Evolutionary conservation across 2,888 invertebrate species (phyloP), one percentile per base, ranked within the genome.

Genomic region (Nephrotoma guestfalica): DNA sequence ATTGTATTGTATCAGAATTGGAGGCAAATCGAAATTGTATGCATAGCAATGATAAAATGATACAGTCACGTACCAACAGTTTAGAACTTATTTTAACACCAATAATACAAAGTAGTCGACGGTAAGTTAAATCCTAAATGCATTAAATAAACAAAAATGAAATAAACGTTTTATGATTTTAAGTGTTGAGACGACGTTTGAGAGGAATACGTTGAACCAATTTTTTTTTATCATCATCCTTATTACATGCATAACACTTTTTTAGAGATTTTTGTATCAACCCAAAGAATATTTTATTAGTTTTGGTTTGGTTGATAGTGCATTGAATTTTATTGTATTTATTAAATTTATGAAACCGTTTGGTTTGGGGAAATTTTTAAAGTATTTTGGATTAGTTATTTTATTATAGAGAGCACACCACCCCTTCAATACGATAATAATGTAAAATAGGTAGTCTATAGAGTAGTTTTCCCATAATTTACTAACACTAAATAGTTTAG

Each of bases 51-150:
- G 85, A 85, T 85, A 85, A 85, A 42, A 85, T 41, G 41, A 41
- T 47, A 47, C 47, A 41, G 18, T 47, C 86, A 42, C 91, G 91
- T 91, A 91, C 91, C 90, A 91, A 91, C 90, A 91, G 92, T 90
- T 90, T 91, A 91, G 91, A 91, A 90, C 90, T 91, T 90, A 91
- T 91, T 90, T 91, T 91, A 89, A 91, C 91, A 90, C 91, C 91
- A 91, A 92, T 91, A 90, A 92, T 91, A 88, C 91, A 92, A 91
- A 91, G 91, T 91, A 91, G 91, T 91, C 90, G 91, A 90, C 91
- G 92, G 91, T 91, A 91, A 91, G 91, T 83, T 15, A 13, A 47
- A 13, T 47, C 11, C 47, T 47, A 47, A 47, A 7, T 57, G 15
- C 15, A 2, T 40, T 83, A 83, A 40, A 83, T 5, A 9, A 83